Percentiles rank a stretch among this genome's conserved stretches.
Conservation (phyloP, 2,888 invertebrate genomes). For the Catocala sponsa region DNA sequence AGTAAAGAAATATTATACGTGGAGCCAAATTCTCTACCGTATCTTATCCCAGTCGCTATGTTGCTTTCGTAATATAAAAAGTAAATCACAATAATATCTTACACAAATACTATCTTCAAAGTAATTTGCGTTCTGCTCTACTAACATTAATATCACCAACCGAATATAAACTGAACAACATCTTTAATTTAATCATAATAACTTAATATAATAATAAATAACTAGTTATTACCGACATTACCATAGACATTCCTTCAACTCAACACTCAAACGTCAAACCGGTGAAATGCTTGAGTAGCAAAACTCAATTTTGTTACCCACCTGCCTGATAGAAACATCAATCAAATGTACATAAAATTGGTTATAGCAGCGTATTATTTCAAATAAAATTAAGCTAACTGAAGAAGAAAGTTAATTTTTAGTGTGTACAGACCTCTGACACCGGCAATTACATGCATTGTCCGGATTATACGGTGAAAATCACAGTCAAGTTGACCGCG, state of each 20-base stretch:
- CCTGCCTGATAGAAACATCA: conserved; percentile 45
- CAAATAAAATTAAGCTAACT: conserved; percentile 48
- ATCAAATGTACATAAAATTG: conserved; percentile 48
- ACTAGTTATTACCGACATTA: conserved; percentile 1
- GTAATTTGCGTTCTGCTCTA: no score
- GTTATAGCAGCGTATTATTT: conserved; percentile 47
- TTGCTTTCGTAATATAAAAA: no score
- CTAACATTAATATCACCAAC: no score
- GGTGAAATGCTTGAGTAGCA: conserved; percentile 7
- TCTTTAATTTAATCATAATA: no score
- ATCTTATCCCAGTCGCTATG: no score
- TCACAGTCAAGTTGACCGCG: conserved; percentile 49
- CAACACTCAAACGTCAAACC: conserved; percentile 1
- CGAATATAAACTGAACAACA: no score
- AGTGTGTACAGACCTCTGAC: conserved; percentile 65
- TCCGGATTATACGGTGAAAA: conserved; percentile 54
- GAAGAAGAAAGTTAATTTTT: conserved; percentile 54
- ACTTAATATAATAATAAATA: conserved; percentile 4
- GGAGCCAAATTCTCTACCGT: no score
- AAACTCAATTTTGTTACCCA: conserved; percentile 13
- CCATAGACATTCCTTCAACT: conserved; percentile 2
- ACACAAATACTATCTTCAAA: no score
- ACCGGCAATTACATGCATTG: conserved; percentile 71
- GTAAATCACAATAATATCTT: no score
- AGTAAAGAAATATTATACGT: no score